Percentiles rank a stretch among this genome's conserved stretches.
Evolutionary conservation across 1,140 invertebrate species (phyloP).

Genomic region (Drosophila takahashii): DNA sequence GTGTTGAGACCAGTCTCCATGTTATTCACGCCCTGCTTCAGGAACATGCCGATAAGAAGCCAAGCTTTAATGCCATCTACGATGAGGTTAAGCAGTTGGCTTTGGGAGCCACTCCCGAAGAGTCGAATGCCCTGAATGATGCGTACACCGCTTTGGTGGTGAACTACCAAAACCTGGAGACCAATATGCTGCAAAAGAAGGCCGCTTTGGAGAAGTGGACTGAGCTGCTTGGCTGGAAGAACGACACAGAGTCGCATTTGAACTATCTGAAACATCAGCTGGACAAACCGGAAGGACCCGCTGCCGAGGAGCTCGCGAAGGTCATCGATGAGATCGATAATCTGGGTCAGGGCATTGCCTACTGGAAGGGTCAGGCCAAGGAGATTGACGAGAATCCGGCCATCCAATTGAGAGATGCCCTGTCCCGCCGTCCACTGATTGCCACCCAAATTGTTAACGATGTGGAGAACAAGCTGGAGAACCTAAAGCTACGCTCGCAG

Average conservation of each 20-base stretch:
- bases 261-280: constrained; percentile 92
- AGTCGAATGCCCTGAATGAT: constrained; percentile 90
- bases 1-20: constrained; percentile 91
- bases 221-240: constrained; percentile 92
- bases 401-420: constrained; percentile 88
- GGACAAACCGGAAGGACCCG: constrained; percentile 89
- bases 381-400: constrained; percentile 89
- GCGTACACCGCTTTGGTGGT: constrained; percentile 90
- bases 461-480: constrained; percentile 89
- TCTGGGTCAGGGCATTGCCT: constrained; percentile 88
- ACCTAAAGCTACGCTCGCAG: constrained; percentile 88
- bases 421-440: constrained; percentile 88
- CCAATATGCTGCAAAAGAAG: constrained; percentile 91
- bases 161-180: constrained; percentile 91
- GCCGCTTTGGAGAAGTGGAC: constrained; percentile 92
- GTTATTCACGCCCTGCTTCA: constrained; percentile 91
- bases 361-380: constrained; percentile 89
- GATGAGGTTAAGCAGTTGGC: constrained; percentile 93
- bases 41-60: constrained; percentile 92
- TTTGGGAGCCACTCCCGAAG: constrained; percentile 88
- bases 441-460: constrained; percentile 89
- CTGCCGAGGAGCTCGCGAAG: constrained; percentile 88
- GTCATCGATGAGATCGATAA: constrained; percentile 89
- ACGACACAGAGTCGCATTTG: constrained; percentile 92
- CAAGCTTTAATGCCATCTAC: constrained; percentile 90